Evolutionary conservation across 2,113 vertebrate genomes (phyloP).

Genomic region (Malurus cyaneus): DNA sequence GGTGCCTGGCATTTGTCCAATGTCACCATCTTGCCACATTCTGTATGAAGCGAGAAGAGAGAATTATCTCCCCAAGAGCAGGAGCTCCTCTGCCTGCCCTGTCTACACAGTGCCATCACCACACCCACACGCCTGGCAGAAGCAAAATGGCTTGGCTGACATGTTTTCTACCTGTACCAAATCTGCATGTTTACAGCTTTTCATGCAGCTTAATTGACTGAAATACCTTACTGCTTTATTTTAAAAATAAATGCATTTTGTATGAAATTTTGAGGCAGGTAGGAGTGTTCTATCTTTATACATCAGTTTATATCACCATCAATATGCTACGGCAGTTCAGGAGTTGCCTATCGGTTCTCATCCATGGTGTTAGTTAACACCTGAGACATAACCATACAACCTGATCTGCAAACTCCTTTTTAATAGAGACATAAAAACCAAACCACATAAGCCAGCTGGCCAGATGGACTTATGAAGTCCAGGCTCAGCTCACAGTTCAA

Average conservation of each 20-base stretch:
- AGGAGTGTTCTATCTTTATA: not conserved
- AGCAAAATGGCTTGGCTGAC: not conserved
- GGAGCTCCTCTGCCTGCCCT: not conserved
- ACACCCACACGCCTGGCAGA: not conserved
- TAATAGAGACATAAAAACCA: not conserved
- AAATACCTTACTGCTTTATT: not conserved
- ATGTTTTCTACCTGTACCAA: not conserved
- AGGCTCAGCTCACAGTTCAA: not conserved
- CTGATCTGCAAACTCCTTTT: not conserved
- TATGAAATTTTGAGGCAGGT: not conserved
- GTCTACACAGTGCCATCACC: not conserved
- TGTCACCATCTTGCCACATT: not conserved
- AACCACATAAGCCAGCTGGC: not conserved
- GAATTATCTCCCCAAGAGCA: not conserved
- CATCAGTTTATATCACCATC: not conserved
- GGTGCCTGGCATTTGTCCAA: too few relatives aligned
- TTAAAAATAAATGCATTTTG: not conserved
- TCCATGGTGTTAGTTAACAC: not conserved
- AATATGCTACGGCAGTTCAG: not conserved
- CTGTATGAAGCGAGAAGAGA: not conserved
- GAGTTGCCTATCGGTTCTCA: fast-evolving
- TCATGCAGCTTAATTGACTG: not conserved
- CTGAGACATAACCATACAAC: fast-evolving
- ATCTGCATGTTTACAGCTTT: not conserved
- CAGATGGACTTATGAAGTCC: not conserved